Conservation (phyloP, 2,113 vertebrate species). For the Pseudolaguvia tuberculata region DNA sequence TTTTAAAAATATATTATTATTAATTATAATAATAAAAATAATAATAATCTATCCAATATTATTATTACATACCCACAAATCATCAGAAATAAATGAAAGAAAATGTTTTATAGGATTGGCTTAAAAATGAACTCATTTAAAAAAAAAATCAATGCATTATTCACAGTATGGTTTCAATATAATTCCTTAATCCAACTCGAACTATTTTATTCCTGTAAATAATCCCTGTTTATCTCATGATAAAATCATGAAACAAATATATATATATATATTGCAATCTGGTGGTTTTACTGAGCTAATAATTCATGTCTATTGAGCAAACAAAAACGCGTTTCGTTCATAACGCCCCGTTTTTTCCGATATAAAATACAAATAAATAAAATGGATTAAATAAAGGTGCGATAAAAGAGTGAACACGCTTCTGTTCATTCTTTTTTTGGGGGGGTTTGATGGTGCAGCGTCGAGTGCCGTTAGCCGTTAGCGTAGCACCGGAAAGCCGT, state of each 20-base stretch:
- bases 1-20: too few species aligned
- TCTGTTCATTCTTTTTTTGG: background rate
- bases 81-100: conserved; percentile 2
- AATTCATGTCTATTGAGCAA: background rate
- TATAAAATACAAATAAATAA: background rate
- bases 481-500: conserved; percentile 44
- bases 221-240: background rate
- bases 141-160: background rate
- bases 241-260: background rate
- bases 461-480: conserved; percentile 32
- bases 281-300: background rate
- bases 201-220: background rate
- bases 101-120: background rate
- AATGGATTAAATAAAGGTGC: background rate
- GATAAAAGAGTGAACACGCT: too few species aligned
- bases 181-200: background rate
- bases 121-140: background rate
- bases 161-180: background rate
- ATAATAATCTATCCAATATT: background rate
- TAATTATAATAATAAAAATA: background rate
- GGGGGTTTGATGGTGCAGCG: conserved; percentile 29
- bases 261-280: background rate
- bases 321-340: background rate
- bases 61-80: conserved; percentile 10
- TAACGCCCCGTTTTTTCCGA: background rate